Base-by-base conservation (phyloP, 2,888 invertebrate genomes). In the Oxytorus armatus region DNA sequence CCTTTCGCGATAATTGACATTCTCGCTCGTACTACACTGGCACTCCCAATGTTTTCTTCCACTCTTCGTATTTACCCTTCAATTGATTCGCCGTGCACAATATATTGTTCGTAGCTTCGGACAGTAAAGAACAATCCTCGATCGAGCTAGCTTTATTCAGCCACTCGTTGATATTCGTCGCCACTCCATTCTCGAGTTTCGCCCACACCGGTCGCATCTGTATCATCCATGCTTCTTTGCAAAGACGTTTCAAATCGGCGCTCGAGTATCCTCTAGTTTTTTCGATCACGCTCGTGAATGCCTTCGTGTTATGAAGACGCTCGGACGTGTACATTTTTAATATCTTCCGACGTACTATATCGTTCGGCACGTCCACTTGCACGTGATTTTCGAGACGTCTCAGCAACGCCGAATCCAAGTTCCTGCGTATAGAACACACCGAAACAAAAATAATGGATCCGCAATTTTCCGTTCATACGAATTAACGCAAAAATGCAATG, bases 141-240 rank as follows among this genome's bases (percentile, higher is more conserved):
- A 85, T 74, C 53, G 61, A 63, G 69, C 47, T 63, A 36, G 82
- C 36, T 33, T 11, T 63, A 0, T 23, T 59, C 18, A 61, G 8
- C 44, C 29, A 18, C 1, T 69, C 25, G 21, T 61, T 51, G n/a
- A 59, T 25, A 69, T 77, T 69, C 16, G 42, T 36, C 5, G 16
- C 5, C 18, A 14, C 2, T 21, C 29, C 65, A 0, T 51, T 74
- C 80, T 94, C 94, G 47, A 94, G 87, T 11, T 90, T 88, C 39
- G 90, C 86, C 88, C 94, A 94, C 85, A 95, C 93, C 87, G 95
- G 95, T 88, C 97, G 93, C 23, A 98, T 93, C 25, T 95, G 94
- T 29, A 94, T 93, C 97, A 98, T 98, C 74, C 96, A 95, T 0
- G 97, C 96, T 93, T 98, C 98, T 91, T 98, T 98, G 90, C 97